These are phyloP conservation scores for Arothron firmamentum DNA, from an alignment of 2,113 vertebrate genomes.

Conservation along the genomic window DNA sequence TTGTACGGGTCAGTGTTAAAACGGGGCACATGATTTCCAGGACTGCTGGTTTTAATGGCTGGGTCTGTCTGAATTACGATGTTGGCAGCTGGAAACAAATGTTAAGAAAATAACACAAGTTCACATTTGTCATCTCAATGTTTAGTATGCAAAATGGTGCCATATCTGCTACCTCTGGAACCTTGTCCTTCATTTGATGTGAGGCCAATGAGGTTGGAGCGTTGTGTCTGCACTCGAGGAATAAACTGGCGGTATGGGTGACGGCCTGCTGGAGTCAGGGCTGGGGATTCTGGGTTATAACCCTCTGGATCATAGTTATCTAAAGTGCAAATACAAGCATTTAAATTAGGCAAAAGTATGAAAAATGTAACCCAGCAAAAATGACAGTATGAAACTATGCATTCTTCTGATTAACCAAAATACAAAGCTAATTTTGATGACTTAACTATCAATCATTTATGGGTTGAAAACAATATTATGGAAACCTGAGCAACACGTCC, in stretches of 20 bases:
- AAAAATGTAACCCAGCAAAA: background rate
- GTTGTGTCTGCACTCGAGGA: conserved; percentile 90
- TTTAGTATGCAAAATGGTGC: too few relatives aligned
- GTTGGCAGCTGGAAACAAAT: conserved; percentile 80
- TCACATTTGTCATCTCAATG: background rate
- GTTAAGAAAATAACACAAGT: background rate
- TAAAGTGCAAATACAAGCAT: conserved; percentile 37
- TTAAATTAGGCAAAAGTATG: too few relatives aligned
- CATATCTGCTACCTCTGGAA: conserved; percentile 82
- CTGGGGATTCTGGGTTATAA: conserved; percentile 98
- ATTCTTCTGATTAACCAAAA: too few relatives aligned
- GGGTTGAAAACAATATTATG: background rate
- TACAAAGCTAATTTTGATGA: too few relatives aligned
- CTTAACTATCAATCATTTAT: too few relatives aligned
- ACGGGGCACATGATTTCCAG: conserved; percentile 78
- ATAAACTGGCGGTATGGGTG: conserved; percentile 93
- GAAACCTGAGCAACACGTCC: too few relatives aligned
- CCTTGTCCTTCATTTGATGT: conserved; percentile 88
- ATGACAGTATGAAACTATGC: background rate
- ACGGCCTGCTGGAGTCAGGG: conserved; percentile 88
- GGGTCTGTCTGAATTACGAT: conserved; percentile 94
- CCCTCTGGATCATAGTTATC: conserved; percentile 97
- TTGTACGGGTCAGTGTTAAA: conserved; percentile 85
- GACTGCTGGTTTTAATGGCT: conserved; percentile 71
- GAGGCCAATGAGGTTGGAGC: conserved; percentile 94